These are phyloP conservation scores for Platysteira castanea DNA, from an alignment of 2,113 vertebrate species.

Conservation along the genomic window DNA sequence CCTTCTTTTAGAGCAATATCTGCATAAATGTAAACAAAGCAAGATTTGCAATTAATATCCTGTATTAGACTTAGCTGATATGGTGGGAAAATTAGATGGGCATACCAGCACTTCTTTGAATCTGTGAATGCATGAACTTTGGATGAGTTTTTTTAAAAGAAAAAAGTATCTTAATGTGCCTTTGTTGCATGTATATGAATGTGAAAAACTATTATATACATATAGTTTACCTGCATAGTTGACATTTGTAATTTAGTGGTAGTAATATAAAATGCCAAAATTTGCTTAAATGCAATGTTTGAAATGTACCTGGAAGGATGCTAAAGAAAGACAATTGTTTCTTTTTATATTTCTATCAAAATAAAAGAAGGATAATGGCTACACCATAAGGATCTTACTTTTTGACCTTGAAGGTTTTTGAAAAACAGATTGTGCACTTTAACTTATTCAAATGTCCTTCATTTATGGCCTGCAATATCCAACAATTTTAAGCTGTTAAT, in stretches of 20 bases:
- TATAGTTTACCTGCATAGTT: fast-evolving
- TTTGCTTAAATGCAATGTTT: background rate
- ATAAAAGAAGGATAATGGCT: background rate
- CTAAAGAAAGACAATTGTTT: background rate
- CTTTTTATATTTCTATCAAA: background rate
- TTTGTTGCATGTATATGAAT: background rate
- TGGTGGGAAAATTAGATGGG: background rate
- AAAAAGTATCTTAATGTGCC: background rate
- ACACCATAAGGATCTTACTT: background rate
- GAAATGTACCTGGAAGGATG: background rate
- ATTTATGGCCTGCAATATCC: conserved; percentile 1
- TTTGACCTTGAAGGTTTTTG: background rate
- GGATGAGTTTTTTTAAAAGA: background rate
- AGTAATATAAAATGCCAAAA: background rate
- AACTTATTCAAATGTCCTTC: conserved; percentile 17
- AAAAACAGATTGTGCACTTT: background rate
- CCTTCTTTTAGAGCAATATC: background rate
- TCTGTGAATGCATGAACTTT: fast-evolving
- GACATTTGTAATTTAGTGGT: background rate
- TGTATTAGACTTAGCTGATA: background rate
- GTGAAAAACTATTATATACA: background rate
- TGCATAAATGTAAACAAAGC: background rate
- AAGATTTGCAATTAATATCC: background rate
- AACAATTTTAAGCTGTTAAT: conserved; percentile 25
- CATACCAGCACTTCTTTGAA: background rate